Percentiles rank a stretch among this genome's conserved stretches.
Conservation (phyloP, 2,888 invertebrate species). For the Penaeus monodon region DNA sequence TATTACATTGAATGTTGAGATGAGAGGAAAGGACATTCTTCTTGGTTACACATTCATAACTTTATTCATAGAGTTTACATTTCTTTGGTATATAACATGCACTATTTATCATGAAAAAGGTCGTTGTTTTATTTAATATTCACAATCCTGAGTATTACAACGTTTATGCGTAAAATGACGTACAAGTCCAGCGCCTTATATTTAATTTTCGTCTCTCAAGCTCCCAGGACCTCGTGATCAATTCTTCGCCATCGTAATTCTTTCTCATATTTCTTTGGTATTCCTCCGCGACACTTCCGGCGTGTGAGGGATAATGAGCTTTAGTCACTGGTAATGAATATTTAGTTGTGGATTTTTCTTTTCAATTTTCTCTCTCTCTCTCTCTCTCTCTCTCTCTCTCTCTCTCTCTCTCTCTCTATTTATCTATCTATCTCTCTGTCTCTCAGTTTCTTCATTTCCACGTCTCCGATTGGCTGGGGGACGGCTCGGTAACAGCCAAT, state of each 20-base stretch:
- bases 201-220: not conserved
- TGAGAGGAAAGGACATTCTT: not conserved
- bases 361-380: no score
- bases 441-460: conserved; percentile 13
- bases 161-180: conserved; percentile 42
- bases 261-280: no score
- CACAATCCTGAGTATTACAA: conserved; percentile 56
- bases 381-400: not conserved
- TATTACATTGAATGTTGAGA: not conserved
- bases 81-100: conserved; percentile 60
- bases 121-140: conserved; percentile 40
- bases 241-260: no score
- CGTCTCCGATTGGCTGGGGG: not conserved
- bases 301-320: no score
- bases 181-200: not conserved
- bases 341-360: no score
- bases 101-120: conserved; percentile 28
- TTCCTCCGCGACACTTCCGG: no score
- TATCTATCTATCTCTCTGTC: not conserved
- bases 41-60: conserved; percentile 26
- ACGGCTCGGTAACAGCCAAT: conserved; percentile 5
- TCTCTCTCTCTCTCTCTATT: conserved; percentile 8
- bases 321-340: no score
- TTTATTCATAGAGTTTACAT: conserved; percentile 41
- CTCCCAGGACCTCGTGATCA: no score